Conservation (phyloP, 1,140 invertebrate species). For the Platyura marginata region DNA sequence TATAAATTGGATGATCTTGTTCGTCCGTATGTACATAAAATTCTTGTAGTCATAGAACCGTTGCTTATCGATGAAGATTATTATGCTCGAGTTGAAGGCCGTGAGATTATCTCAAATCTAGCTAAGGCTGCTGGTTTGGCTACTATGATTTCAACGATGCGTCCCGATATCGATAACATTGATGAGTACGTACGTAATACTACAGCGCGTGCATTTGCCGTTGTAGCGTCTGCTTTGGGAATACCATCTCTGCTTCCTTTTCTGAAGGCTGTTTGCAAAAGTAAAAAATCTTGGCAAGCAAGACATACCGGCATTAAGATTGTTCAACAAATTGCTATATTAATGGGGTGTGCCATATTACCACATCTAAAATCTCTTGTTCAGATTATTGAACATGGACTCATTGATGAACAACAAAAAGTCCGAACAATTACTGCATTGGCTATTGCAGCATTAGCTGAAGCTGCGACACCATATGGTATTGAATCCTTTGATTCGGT, state of each 20-base stretch:
- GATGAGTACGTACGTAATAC: constrained; percentile 99
- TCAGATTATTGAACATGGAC: constrained; percentile 97
- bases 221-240: constrained; percentile 95
- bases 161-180: constrained; percentile 99
- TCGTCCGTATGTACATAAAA: constrained; percentile 98
- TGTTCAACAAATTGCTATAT: constrained; percentile 97
- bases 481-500: constrained; percentile 99
- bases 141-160: constrained; percentile 99
- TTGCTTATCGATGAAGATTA: constrained; percentile 99
- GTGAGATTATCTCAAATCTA: constrained; percentile 98
- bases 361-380: constrained; percentile 96
- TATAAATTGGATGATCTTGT: constrained; percentile 99
- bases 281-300: constrained; percentile 99
- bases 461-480: constrained; percentile 97
- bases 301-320: constrained; percentile 99
- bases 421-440: constrained; percentile 95
- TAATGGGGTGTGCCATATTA: constrained; percentile 99
- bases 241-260: constrained; percentile 97
- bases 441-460: constrained; percentile 92
- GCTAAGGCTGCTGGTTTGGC: constrained; percentile 99
- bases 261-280: constrained; percentile 96
- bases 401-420: constrained; percentile 77
- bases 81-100: constrained; percentile 95
- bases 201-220: constrained; percentile 96
- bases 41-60: constrained; percentile 97